A percentile compares a stretch with the other conserved stretches of the same genome.
Evolutionary conservation across 2,113 vertebrate genomes (phyloP).

Genomic region (Pantherophis guttatus): DNA sequence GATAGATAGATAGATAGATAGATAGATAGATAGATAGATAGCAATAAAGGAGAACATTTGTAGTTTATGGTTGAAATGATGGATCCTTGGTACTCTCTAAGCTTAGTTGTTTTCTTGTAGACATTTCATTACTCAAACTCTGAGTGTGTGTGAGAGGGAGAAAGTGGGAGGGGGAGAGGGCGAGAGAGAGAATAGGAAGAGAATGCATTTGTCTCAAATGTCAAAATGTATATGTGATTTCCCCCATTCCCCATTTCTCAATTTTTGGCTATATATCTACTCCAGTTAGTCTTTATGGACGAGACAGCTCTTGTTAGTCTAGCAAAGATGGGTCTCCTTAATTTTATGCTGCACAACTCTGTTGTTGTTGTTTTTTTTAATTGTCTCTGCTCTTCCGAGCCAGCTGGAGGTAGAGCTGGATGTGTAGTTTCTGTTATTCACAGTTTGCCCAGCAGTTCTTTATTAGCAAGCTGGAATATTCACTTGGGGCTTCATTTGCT

Average conservation of each 20-base stretch:
- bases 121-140: background rate
- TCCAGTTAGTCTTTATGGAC: background rate
- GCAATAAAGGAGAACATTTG: too few relatives aligned
- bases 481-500: background rate
- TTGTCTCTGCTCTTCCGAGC: background rate
- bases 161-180: too few relatives aligned
- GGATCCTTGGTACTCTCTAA: background rate
- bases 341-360: background rate
- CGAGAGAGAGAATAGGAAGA: too few relatives aligned
- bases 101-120: background rate
- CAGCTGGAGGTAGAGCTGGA: background rate
- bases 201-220: background rate
- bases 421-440: background rate
- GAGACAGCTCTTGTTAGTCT: background rate
- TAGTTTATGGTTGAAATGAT: too few relatives aligned
- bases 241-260: background rate
- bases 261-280: background rate
- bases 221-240: background rate
- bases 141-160: too few relatives aligned
- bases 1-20: too few relatives aligned
- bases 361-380: background rate
- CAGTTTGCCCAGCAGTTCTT: background rate
- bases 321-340: background rate
- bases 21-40: too few relatives aligned
- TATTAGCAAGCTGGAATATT: conserved; percentile 8